phyloP scores from a whole-genome alignment of 2,797 vertebrate genomes.

The Halcyon badia region DNA sequence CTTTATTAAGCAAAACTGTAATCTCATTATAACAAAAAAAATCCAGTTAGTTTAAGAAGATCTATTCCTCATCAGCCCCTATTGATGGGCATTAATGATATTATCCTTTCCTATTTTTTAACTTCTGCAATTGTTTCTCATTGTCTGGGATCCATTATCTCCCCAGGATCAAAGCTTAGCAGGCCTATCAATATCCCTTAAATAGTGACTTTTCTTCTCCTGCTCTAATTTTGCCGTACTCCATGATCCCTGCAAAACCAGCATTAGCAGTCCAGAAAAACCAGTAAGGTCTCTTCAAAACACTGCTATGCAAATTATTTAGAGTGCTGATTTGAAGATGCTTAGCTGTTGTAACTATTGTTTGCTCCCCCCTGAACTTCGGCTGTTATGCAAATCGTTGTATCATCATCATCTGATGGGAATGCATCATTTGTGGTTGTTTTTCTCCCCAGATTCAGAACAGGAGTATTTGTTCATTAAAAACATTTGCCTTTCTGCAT shows the following conservation, averaged over 20 bases:
- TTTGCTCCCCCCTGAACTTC: constrained; percentile 1
- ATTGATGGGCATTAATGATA: neutral
- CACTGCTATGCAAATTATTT: neutral
- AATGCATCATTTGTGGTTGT: constrained; percentile 10
- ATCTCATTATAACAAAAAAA: neutral
- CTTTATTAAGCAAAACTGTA: constrained; percentile 25
- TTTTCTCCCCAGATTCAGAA: constrained; percentile 28
- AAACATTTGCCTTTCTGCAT: constrained; percentile 46
- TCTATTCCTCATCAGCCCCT: neutral
- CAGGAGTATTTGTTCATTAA: constrained; percentile 38
- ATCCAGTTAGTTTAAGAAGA: constrained; percentile 1
- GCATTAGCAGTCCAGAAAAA: neutral
- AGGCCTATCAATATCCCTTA: neutral
- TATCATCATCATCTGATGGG: constrained; percentile 9
- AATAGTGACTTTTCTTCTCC: neutral
- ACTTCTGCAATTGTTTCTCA: neutral
- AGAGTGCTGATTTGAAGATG: neutral
- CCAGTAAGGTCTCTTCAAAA: neutral
- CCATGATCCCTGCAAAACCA: neutral
- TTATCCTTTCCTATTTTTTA: neutral
- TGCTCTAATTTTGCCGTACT: neutral
- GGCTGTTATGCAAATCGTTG: constrained; percentile 24
- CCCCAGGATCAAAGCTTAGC: neutral
- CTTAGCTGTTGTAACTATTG: neutral
- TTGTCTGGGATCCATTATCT: constrained; percentile 8